These are phyloP conservation scores for Polydesmus complanatus DNA, from an alignment of 2,888 invertebrate species.

Conservation along the genomic window DNA sequence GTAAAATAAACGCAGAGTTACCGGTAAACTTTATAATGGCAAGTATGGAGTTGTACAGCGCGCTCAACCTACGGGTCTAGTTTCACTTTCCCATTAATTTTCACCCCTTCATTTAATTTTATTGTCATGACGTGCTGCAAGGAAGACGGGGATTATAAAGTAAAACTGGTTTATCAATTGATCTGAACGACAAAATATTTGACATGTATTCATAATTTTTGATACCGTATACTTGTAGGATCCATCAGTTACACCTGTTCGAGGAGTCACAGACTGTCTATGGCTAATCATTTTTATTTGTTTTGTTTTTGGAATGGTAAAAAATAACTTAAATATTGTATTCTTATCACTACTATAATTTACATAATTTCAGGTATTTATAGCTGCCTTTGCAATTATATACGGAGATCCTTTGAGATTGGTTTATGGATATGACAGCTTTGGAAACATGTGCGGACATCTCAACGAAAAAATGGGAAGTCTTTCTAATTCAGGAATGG, in stretches of 20 bases:
- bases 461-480: slow-evolving; percentile 61
- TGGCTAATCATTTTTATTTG: background rate
- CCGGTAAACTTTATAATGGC: too few relatives aligned
- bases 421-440: slow-evolving; percentile 83
- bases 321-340: too few relatives aligned
- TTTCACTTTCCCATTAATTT: background rate
- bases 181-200: background rate
- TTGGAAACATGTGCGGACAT: slow-evolving; percentile 86
- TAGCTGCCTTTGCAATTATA: slow-evolving; percentile 62
- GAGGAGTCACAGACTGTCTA: background rate
- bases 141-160: background rate
- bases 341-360: background rate
- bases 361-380: slow-evolving; percentile 26
- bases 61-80: too few relatives aligned
- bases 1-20: too few relatives aligned
- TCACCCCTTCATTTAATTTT: background rate
- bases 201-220: too few relatives aligned
- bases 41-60: too few relatives aligned
- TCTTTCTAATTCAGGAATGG: slow-evolving; percentile 61
- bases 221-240: too few relatives aligned
- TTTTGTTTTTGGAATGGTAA: background rate
- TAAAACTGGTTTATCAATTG: background rate
- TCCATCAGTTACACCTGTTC: background rate
- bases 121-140: too few relatives aligned
- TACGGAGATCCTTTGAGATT: slow-evolving; percentile 73